These are phyloP conservation scores for Trichopoda pennipes DNA, from an alignment of 2,888 invertebrate species.

Conservation along the genomic window DNA sequence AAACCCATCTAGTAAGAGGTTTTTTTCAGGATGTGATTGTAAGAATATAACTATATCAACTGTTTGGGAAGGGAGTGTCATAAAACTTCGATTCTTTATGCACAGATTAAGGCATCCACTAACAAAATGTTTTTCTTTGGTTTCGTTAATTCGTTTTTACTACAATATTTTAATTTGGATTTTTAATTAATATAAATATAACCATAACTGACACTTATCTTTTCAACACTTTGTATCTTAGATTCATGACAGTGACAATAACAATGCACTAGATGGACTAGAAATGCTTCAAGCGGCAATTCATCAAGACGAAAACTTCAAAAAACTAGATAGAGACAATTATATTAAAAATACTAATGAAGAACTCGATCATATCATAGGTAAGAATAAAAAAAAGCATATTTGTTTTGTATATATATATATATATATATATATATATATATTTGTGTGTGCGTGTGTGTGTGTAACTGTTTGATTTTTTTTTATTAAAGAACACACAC, in stretches of 20 bases:
- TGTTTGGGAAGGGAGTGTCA: too few species aligned
- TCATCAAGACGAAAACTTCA: conserved; percentile 82
- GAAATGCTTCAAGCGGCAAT: conserved; percentile 87
- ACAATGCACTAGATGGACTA: conserved; percentile 93
- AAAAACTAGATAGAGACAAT: conserved; percentile 75
- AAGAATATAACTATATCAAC: too few species aligned
- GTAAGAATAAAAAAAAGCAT: conserved; percentile 69
- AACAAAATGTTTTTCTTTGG: too few species aligned
- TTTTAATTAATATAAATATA: too few species aligned
- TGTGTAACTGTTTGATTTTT: neutral
- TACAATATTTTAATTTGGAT: too few species aligned
- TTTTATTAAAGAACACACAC: too few species aligned
- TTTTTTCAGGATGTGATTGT: too few species aligned
- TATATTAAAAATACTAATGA: conserved; percentile 76
- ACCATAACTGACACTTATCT: too few species aligned
- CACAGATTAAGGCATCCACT: too few species aligned
- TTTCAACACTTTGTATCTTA: conserved; percentile 75
- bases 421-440: neutral
- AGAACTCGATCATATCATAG: conserved; percentile 79
- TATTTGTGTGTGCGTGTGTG: neutral
- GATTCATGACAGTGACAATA: conserved; percentile 94
- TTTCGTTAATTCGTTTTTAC: too few species aligned
- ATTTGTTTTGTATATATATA: neutral
- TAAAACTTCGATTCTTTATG: too few species aligned
- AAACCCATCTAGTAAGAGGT: too few species aligned